Evolutionary conservation across 2,888 invertebrate genomes (phyloP).

Genomic region (Arenicola marina): DNA sequence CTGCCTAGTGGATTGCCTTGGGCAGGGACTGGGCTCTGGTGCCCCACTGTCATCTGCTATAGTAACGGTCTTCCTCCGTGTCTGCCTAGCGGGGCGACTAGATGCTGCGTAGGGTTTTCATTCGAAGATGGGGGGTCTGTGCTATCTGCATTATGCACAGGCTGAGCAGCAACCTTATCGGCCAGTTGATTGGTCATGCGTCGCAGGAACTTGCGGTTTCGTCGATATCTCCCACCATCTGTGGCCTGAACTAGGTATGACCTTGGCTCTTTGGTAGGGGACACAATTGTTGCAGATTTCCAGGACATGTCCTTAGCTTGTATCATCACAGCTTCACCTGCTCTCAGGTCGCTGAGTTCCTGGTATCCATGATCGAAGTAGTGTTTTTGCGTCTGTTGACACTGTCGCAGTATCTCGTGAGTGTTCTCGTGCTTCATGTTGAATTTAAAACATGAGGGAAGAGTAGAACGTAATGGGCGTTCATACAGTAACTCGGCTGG

Average conservation of each 20-base stretch:
- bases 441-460: background rate
- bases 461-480: background rate
- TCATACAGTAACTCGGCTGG: constrained; percentile 11
- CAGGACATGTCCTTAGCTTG: background rate
- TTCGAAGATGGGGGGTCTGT: no score
- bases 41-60: no score
- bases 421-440: background rate
- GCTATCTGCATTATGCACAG: no score
- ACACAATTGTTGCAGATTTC: background rate
- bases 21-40: no score
- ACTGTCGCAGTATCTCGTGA: background rate
- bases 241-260: constrained; percentile 7
- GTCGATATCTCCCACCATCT: background rate
- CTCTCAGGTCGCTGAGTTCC: background rate
- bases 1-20: no score
- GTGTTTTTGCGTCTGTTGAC: background rate
- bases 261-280: constrained; percentile 1
- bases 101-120: no score
- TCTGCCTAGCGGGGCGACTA: no score
- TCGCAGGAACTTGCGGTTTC: constrained; percentile 8
- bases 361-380: constrained; percentile 5
- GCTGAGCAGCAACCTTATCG: no score
- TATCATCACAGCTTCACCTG: constrained; percentile 1
- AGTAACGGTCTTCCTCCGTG: no score
- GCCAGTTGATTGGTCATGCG: no score